phyloP scores from a whole-genome alignment of 1,140 invertebrate species.

The Oedothorax gibbosus region DNA sequence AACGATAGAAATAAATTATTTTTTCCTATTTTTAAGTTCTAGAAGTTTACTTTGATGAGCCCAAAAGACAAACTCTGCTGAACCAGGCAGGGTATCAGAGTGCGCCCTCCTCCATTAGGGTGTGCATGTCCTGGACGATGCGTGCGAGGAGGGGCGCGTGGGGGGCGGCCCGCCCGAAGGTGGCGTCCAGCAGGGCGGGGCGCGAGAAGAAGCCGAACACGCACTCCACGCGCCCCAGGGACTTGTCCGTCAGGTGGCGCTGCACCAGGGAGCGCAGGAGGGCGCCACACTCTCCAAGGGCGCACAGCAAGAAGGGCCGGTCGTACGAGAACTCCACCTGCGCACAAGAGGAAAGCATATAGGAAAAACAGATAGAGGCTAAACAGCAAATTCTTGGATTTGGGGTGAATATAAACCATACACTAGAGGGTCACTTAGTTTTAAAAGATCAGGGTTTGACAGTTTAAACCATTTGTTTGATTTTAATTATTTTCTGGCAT shows the following conservation, averaged over 20 bases:
- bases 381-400: too few relatives aligned
- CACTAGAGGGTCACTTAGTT: too few relatives aligned
- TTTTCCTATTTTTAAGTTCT: too few relatives aligned
- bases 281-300: slow-evolving; percentile 76
- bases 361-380: too few relatives aligned
- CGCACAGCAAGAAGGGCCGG: slow-evolving; percentile 77
- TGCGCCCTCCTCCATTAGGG: slow-evolving; percentile 81
- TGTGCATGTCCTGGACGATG: slow-evolving; percentile 82
- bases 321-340: slow-evolving; percentile 85
- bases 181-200: slow-evolving; percentile 79
- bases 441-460: too few relatives aligned
- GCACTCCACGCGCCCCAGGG: slow-evolving; percentile 81
- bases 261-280: slow-evolving; percentile 80
- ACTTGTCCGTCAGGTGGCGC: slow-evolving; percentile 88
- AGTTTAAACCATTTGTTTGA: too few relatives aligned
- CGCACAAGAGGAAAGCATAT: too few relatives aligned
- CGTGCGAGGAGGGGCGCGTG: slow-evolving; percentile 77
- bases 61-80: too few relatives aligned
- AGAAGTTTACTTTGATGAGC: too few relatives aligned
- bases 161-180: slow-evolving; percentile 77
- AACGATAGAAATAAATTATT: too few relatives aligned
- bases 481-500: too few relatives aligned
- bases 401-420: too few relatives aligned
- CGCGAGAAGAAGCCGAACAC: slow-evolving; percentile 85
- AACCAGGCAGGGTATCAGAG: slow-evolving; percentile 65